Evolutionary conservation across 2,888 invertebrate genomes (phyloP).

Genomic region (Biston stratarius): DNA sequence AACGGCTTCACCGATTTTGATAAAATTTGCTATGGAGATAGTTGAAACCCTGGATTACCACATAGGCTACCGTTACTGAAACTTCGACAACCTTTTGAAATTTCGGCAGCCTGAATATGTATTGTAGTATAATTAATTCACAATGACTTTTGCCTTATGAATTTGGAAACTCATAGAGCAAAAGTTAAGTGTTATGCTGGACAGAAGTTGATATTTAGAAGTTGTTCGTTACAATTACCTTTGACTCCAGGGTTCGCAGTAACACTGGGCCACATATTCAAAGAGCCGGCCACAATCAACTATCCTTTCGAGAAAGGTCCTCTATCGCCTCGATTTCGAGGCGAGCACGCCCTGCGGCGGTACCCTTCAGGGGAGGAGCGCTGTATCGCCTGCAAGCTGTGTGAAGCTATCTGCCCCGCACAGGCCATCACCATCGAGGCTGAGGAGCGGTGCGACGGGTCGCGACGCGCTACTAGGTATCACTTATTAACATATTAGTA

Average conservation of each 20-base stretch:
- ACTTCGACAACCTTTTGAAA: too few species aligned
- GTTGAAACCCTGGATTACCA: too few species aligned
- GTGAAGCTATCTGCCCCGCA: conserved; percentile 99
- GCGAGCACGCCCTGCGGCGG: conserved; percentile 98
- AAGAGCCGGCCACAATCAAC: conserved; percentile 98
- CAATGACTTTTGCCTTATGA: too few species aligned
- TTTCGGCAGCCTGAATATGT: too few species aligned
- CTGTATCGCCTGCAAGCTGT: conserved; percentile 99
- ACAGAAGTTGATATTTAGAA: too few species aligned
- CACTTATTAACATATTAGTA: too few species aligned
- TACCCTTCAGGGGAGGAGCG: conserved; percentile 99
- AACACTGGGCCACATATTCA: conserved; percentile 89
- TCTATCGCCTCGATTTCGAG: conserved; percentile 97
- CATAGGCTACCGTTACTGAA: too few species aligned
- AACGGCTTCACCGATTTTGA: too few species aligned
- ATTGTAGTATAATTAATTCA: too few species aligned
- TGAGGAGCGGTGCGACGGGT: conserved; percentile 97
- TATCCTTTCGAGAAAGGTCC: conserved; percentile 99
- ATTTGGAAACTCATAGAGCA: too few species aligned
- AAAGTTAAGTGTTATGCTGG: too few species aligned
- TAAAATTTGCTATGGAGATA: too few species aligned
- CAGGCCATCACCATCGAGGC: conserved; percentile 99
- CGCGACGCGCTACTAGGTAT: conserved; percentile 90
- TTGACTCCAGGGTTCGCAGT: conserved; percentile 90
- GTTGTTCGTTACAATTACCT: background rate